Percentiles rank a stretch among this genome's conserved stretches.
Conservation (phyloP, 2,113 vertebrate genomes). For the Zosterops japonicus region DNA sequence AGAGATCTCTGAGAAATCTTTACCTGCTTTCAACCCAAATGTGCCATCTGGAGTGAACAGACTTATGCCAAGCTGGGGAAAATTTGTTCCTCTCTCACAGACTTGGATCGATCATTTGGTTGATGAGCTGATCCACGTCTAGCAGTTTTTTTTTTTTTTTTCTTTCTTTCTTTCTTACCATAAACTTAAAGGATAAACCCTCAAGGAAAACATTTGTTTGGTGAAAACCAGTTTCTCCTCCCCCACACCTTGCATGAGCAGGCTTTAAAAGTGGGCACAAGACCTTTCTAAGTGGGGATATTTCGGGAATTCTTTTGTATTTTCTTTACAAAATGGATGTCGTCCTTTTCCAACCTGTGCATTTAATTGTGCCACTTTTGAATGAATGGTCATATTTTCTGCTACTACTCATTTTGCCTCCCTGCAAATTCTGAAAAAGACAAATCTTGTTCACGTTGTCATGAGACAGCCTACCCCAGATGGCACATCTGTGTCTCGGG, state of each 20-base stretch:
- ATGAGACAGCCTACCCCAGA: slow-evolving; percentile 43
- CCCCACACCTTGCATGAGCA: background rate
- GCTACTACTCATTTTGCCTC: background rate
- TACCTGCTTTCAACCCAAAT: slow-evolving; percentile 17
- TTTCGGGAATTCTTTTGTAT: background rate
- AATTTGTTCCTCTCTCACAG: too few species aligned
- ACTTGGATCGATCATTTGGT: too few species aligned
- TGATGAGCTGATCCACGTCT: too few species aligned
- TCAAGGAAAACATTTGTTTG: slow-evolving; percentile 19
- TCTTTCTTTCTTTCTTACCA: background rate
- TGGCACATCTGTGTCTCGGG: slow-evolving; percentile 57
- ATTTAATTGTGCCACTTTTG: background rate
- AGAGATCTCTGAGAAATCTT: background rate
- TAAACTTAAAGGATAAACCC: background rate
- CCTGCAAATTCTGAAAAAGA: slow-evolving; percentile 17
- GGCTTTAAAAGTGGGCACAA: background rate
- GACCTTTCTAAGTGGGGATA: background rate
- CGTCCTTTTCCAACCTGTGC: background rate
- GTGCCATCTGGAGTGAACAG: slow-evolving; percentile 36
- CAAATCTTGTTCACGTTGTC: slow-evolving; percentile 20
- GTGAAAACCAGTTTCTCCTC: slow-evolving; percentile 24
- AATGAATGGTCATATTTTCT: background rate
- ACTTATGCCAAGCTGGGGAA: background rate
- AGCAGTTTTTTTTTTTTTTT: background rate
- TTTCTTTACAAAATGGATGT: background rate